Base-by-base conservation (phyloP, 2,888 invertebrate genomes). In the Gandaritis pyraliata region DNA sequence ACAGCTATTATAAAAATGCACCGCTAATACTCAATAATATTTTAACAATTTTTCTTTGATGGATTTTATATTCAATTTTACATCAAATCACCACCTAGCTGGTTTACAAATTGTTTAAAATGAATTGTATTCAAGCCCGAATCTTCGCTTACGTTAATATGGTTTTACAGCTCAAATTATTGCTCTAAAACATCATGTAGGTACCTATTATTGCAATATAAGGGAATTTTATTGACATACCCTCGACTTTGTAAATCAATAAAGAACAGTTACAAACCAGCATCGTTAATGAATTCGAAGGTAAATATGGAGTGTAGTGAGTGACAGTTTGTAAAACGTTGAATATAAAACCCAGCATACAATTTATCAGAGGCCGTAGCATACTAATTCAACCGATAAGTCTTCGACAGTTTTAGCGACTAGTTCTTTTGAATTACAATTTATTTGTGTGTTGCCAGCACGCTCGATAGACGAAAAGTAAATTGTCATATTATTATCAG, bases 1-100 rank as follows among this genome's bases (percentile, higher is more conserved):
- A 70, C 58, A 59, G 45, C 58, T 73, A 79, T 82, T 86, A 87
- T 82, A 87, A 87, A 86, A 89, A 90, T 89, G 89, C 90, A 85
- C 82, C 79, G 63, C 84, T 87, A 87, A 87, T 83, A 86, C 86
- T 85, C 85, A 74, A 69, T 79, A 83, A 81, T 72, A 80, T 75
- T 71, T 80, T 82, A 87, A 87, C 84, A 85, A 85, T 68, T 61
- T 73, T 43, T 54, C 65, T 65, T 60, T 67, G 70, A 11, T 74
- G 75, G 74, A 71, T 76, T 75, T 78, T 75, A 73, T 70, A 72
- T 70, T 72, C 71, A 71, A 69, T 60, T 61, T 60, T 66, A 23
- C 54, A 49, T 23, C 33, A 48, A n/a, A 6, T 23, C 3, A n/a
- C 2, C 13, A 39, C 5, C 1, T 39, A n/a, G 10, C 39, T 23